A percentile compares a stretch with the other conserved stretches of the same genome.
These are phyloP conservation scores for Luperina nickerlii DNA, from an alignment of 2,888 invertebrate genomes.

Conservation along the genomic window DNA sequence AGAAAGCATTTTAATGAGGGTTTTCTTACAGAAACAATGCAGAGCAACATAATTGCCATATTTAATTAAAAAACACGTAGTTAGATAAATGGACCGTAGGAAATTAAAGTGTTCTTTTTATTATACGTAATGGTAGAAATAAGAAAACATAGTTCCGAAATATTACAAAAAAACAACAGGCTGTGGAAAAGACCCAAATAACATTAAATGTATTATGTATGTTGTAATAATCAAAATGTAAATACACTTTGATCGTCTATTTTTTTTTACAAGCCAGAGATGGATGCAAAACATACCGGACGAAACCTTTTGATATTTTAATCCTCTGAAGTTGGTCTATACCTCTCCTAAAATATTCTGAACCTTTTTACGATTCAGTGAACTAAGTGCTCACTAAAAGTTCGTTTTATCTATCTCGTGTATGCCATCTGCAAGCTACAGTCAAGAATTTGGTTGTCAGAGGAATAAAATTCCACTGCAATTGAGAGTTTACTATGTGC, in stretches of 20 bases:
- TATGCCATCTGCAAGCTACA: slow-evolving; percentile 6
- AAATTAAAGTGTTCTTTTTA: neutral
- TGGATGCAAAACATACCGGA: neutral
- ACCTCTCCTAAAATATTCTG: slow-evolving; percentile 11
- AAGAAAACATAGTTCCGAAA: neutral
- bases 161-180: neutral
- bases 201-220: neutral
- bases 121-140: neutral
- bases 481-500: neutral
- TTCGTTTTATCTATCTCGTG: slow-evolving; percentile 9
- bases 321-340: slow-evolving; percentile 3
- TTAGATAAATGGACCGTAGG: neutral
- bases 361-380: slow-evolving; percentile 16
- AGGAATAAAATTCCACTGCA: slow-evolving; percentile 5
- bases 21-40: neutral
- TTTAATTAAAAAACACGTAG: neutral
- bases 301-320: slow-evolving; percentile 5
- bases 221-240: slow-evolving; percentile 10
- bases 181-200: neutral
- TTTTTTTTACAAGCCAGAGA: neutral
- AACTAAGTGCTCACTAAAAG: slow-evolving; percentile 34
- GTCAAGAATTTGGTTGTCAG: slow-evolving; percentile 6
- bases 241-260: neutral
- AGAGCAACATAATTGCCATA: slow-evolving; percentile 8
- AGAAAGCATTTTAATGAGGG: neutral